These are phyloP conservation scores for Epiblema foenella DNA, from an alignment of 2,888 invertebrate species.

Conservation along the genomic window DNA sequence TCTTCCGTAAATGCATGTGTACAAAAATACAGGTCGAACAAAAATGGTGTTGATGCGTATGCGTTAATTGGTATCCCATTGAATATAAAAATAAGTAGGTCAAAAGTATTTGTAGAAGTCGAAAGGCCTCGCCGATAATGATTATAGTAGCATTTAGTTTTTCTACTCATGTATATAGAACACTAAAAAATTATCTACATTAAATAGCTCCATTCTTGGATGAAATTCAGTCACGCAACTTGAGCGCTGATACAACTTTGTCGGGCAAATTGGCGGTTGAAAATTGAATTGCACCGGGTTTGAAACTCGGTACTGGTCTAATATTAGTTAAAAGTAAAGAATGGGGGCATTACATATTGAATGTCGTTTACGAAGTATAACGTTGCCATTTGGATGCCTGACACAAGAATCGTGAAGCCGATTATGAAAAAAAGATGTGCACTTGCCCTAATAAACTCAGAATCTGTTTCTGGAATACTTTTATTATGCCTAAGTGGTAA, in stretches of 20 bases:
- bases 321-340: slow-evolving; percentile 28
- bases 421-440: neutral
- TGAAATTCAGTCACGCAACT: slow-evolving; percentile 6
- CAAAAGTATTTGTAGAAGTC: no score
- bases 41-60: no score
- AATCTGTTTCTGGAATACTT: no score
- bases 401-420: neutral
- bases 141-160: neutral
- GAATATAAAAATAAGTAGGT: no score
- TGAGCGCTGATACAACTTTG: slow-evolving; percentile 20
- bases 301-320: slow-evolving; percentile 12
- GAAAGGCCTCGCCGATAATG: no score
- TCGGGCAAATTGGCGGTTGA: slow-evolving; percentile 21
- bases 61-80: no score
- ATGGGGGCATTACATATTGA: slow-evolving; percentile 4
- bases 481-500: no score
- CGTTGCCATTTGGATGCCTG: slow-evolving; percentile 3
- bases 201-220: neutral
- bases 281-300: slow-evolving; percentile 23
- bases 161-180: neutral
- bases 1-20: no score
- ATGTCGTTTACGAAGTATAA: neutral
- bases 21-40: no score
- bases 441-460: no score
- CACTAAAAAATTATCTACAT: neutral